Conservation (phyloP, 1,140 invertebrate genomes). For the Bursaphelenchus mucronatus region DNA sequence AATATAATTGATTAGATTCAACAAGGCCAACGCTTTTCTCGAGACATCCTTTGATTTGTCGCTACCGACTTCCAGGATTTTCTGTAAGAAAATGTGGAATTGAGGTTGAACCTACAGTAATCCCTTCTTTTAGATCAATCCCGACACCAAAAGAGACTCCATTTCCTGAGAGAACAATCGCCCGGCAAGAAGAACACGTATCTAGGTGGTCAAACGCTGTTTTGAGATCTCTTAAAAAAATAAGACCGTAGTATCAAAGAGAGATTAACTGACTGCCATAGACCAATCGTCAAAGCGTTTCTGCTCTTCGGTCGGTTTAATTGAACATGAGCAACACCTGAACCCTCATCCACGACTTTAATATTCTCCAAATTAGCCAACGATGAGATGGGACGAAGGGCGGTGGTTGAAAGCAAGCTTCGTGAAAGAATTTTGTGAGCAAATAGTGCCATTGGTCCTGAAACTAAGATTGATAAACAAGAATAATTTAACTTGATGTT, state of each 20-base stretch:
- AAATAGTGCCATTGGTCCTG: too few species aligned
- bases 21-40: constrained; percentile 71
- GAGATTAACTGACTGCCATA: constrained; percentile 39
- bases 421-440: too few species aligned
- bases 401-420: too few species aligned
- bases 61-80: constrained; percentile 27
- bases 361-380: constrained; percentile 6
- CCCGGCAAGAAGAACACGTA: constrained; percentile 74
- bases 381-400: background rate
- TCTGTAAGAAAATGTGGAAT: constrained; percentile 25
- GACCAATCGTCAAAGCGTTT: constrained; percentile 37
- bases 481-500: too few species aligned
- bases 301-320: constrained; percentile 38
- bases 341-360: background rate
- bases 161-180: constrained; percentile 75
- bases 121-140: constrained; percentile 59
- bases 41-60: constrained; percentile 71
- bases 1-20: constrained; percentile 69
- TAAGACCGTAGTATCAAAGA: background rate
- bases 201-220: constrained; percentile 75
- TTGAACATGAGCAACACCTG: constrained; percentile 33
- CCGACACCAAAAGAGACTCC: constrained; percentile 79
- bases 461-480: too few species aligned
- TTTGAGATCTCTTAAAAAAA: constrained; percentile 69
- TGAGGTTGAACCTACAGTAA: constrained; percentile 27